phyloP scores from a whole-genome alignment of 2,113 vertebrate genomes.

The Scomber japonicus region DNA sequence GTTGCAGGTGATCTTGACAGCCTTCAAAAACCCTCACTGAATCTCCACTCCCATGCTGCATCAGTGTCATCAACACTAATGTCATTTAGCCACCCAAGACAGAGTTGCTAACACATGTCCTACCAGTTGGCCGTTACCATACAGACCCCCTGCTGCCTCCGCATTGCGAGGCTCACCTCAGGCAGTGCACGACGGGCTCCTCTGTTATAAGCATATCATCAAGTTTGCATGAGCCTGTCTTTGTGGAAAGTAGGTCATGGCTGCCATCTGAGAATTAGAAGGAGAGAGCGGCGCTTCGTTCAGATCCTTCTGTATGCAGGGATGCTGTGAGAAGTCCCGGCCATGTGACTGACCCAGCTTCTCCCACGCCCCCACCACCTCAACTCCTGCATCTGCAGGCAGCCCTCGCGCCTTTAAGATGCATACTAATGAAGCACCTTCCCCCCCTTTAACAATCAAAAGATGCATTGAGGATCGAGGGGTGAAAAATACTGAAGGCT shows the following conservation, averaged over 20 bases:
- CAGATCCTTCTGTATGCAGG: constrained; percentile 61
- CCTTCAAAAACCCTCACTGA: background rate
- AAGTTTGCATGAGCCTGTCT: constrained; percentile 83
- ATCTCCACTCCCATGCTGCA: background rate
- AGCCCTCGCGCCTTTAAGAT: constrained; percentile 66
- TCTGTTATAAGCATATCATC: constrained; percentile 78
- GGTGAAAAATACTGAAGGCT: constrained; percentile 68
- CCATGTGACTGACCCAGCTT: constrained; percentile 75
- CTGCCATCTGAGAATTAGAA: constrained; percentile 82
- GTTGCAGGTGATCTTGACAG: constrained; percentile 13
- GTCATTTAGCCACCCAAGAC: constrained; percentile 36
- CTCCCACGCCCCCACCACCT: constrained; percentile 66
- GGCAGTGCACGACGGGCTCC: constrained; percentile 53
- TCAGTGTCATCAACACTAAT: constrained; percentile 4
- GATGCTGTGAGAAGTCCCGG: constrained; percentile 62
- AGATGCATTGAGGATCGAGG: constrained; percentile 80
- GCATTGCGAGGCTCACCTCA: constrained; percentile 61
- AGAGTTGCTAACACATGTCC: constrained; percentile 42
- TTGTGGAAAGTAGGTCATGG: constrained; percentile 83
- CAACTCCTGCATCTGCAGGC: constrained; percentile 66
- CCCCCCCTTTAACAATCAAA: constrained; percentile 80
- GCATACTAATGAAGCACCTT: constrained; percentile 82
- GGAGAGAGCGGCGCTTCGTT: constrained; percentile 63
- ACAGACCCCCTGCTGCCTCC: constrained; percentile 48
- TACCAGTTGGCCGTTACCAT: constrained; percentile 35